A percentile compares a stretch with the other conserved stretches of the same genome.
Evolutionary conservation across 2,797 vertebrate genomes (phyloP).

Genomic region (Pantherophis alleghaniensis): DNA sequence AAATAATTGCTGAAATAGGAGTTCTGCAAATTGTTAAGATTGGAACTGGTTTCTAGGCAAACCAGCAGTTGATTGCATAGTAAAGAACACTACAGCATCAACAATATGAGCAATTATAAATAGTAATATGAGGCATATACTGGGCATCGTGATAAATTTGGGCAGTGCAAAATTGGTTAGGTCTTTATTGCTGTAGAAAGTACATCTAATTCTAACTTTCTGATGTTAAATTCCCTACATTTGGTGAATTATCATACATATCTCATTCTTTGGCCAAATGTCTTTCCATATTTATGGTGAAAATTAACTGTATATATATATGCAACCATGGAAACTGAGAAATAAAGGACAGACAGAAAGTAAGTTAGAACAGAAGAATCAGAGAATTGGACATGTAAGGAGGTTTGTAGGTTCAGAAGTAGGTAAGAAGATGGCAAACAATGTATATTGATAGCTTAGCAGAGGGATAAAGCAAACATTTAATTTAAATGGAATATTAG

Average conservation of each 20-base stretch:
- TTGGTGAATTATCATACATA: neutral
- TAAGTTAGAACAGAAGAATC: neutral
- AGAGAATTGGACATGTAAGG: neutral
- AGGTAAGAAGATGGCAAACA: neutral
- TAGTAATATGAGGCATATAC: neutral
- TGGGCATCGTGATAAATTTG: neutral
- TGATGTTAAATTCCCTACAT: neutral
- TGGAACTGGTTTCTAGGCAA: neutral
- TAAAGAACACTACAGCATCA: neutral
- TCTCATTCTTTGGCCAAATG: neutral
- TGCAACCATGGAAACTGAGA: neutral
- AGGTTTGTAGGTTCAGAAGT: neutral
- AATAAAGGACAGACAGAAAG: conserved; percentile 7
- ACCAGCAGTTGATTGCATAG: neutral
- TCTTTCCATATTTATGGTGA: neutral
- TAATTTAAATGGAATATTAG: neutral
- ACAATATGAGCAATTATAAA: neutral
- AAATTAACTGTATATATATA: neutral
- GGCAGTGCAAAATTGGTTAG: neutral
- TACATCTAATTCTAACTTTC: neutral
- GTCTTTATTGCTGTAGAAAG: neutral
- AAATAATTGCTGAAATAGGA: neutral
- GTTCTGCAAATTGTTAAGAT: neutral
- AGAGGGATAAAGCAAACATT: neutral
- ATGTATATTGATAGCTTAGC: neutral